Base-by-base conservation (phyloP, 2,113 vertebrate genomes). In the Hyperoodon ampullatus region DNA sequence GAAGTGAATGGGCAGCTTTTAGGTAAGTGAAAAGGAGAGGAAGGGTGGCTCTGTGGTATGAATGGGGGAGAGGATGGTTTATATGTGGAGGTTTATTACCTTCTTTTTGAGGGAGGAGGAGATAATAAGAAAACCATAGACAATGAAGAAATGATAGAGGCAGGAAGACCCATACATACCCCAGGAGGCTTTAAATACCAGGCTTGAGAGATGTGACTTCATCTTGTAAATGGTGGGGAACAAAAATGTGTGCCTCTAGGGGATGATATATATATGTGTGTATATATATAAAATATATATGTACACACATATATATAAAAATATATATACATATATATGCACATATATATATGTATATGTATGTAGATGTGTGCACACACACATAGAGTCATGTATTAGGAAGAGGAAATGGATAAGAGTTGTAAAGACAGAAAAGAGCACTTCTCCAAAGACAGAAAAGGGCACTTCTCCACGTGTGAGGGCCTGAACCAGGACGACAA, bases 301-400 rank as follows among this genome's bases (percentile, higher is more conserved):
- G 6, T 6, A 3, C 0, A 1, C 14, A 19, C 19, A 3, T 16
- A 75, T 7, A 50, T 0, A 75, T 1, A 3, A 5, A 42, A 11
- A 75, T 50, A 55, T 23, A 80, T 23, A 26, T 6, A 3, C 33
- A 15, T 55, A 8, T 61, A 30, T 65, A 14, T 63, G 61, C 77
- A 55, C 50, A 24, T 3, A 23, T 23, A 15, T 55, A 23, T 13
- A 15, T 68, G 13, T 19, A 9, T 13, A 5, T 30, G 8, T 8
- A 28, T 58, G 75, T 18, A 42, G 30, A 53, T 16, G 63, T 23
- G 5, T 4, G 1, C 47, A 28, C 42, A 21, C 68, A 65, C 1
- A 60, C 7, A 26, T 21, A 5, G 15, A 13, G 14, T 42, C 12
- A 4, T 4, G 35, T 39, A 7, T 84, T 58, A 33, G 47, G 63